Base-by-base conservation (phyloP, 2,113 vertebrate species). In the Silurus asotus region DNA sequence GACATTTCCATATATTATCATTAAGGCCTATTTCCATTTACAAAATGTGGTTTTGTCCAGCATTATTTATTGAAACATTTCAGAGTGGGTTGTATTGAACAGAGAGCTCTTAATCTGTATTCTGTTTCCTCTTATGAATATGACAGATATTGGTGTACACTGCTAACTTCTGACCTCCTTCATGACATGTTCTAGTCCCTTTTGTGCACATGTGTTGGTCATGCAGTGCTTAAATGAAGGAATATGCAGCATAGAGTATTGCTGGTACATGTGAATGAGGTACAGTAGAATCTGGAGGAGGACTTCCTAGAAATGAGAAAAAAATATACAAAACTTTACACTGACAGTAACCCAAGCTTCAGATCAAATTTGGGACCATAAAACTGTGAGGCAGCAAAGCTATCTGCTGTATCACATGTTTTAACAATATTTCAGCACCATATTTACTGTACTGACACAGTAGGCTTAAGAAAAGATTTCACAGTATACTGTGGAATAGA, bases 1-100 rank as follows among this genome's bases (percentile, higher is more conserved):
- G 25, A 56, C 23, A 89, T 86, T 89, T 87, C 67, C 84, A 88
- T 88, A 88, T 81, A 89, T 89, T 86, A 81, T 45, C 87, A 86
- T 84, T 49, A 84, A 81, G 69, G 81, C 55, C 61, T 67, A 49
- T 45, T 58, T 58, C 25, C 49, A 65, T 82, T 85, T 59, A 62
- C 76, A 75, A 82, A 59, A 25, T 11, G 7, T 76, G 77, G 69
- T n/a, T 75, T 19, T 51, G 20, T 75, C 72, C 20, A 75, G 48
- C 10, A 14, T 55, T 83, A 72, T 70, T 84, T 74, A 76, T 77
- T 62, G 53, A 48, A 9, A 25, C 48, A 25, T 82, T 84, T 79
- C 61, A 14, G 53, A 83, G 64, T 79, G 56, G 37, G 45, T 69
- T 79, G 28, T 8, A 64, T 25, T n/a, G 25, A 25, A 83, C 64